These are phyloP conservation scores for Trichomycterus rosablanca DNA, from an alignment of 2,113 vertebrate species.

Conservation along the genomic window DNA sequence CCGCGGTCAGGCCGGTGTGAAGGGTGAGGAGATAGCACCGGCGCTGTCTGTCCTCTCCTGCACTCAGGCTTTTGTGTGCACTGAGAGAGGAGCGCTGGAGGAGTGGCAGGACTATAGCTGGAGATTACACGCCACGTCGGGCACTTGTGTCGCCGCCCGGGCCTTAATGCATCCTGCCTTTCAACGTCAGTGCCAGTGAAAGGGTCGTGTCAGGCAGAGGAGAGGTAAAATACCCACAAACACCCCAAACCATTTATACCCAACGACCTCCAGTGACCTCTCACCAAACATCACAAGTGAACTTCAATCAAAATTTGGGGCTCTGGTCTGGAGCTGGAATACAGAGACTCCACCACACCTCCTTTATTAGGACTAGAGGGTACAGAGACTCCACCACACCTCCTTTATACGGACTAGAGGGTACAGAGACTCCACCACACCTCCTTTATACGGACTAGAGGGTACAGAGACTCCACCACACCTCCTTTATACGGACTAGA, in stretches of 20 bases:
- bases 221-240: neutral
- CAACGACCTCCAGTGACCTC: neutral
- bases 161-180: constrained; percentile 39
- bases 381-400: no score
- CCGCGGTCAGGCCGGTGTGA: constrained; percentile 31
- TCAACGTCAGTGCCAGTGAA: constrained; percentile 29
- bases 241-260: neutral
- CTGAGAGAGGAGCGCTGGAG: constrained; percentile 33
- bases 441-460: no score
- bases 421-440: no score
- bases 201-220: constrained; percentile 1
- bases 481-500: no score
- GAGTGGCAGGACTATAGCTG: constrained; percentile 40
- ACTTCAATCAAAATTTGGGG: no score
- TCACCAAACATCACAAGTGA: no score
- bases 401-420: no score
- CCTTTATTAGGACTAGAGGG: no score
- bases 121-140: constrained; percentile 46
- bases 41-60: constrained; percentile 29
- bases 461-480: no score
- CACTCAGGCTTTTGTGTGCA: constrained; percentile 20
- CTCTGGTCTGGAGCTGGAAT: no score
- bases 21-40: constrained; percentile 30
- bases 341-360: no score
- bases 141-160: constrained; percentile 39